These are phyloP conservation scores for Amphipyra tragopoginis DNA, from an alignment of 2,888 invertebrate species.

Conservation along the genomic window DNA sequence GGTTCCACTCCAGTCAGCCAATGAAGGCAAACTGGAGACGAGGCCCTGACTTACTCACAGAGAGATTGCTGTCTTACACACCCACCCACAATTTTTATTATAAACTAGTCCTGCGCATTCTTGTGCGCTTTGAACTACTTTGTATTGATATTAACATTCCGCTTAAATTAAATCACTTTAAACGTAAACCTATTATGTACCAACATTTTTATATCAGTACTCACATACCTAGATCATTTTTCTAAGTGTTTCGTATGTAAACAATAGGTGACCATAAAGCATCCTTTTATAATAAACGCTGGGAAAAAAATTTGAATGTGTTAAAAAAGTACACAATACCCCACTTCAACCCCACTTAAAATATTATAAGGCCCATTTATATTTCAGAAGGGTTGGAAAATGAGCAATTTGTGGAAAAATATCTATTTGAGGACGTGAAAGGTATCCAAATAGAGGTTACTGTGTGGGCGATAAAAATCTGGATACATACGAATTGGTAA, in stretches of 20 bases:
- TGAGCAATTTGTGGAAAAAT: constrained; percentile 24
- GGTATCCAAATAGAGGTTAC: constrained; percentile 18
- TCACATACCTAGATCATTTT: neutral
- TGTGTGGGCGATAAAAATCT: neutral
- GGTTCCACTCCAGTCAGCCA: too few relatives aligned
- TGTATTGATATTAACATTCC: too few relatives aligned
- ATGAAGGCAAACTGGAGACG: too few relatives aligned
- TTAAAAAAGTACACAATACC: constrained; percentile 19
- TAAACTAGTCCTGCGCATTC: too few relatives aligned
- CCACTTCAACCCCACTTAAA: constrained; percentile 36
- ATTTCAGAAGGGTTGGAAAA: constrained; percentile 42
- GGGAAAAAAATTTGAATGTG: neutral
- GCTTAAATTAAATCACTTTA: too few relatives aligned
- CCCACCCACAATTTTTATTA: too few relatives aligned
- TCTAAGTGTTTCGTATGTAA: constrained; percentile 13
- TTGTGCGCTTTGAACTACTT: too few relatives aligned
- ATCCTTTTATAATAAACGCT: constrained; percentile 26
- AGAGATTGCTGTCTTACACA: too few relatives aligned
- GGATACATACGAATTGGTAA: neutral
- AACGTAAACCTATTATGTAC: too few relatives aligned
- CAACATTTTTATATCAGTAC: neutral
- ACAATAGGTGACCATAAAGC: constrained; percentile 1
- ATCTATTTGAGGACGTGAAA: constrained; percentile 14
- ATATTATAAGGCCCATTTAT: constrained; percentile 46
- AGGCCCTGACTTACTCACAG: too few relatives aligned